These are phyloP conservation scores for Heliothis peltigera DNA, from an alignment of 2,888 invertebrate species.

Conservation along the genomic window DNA sequence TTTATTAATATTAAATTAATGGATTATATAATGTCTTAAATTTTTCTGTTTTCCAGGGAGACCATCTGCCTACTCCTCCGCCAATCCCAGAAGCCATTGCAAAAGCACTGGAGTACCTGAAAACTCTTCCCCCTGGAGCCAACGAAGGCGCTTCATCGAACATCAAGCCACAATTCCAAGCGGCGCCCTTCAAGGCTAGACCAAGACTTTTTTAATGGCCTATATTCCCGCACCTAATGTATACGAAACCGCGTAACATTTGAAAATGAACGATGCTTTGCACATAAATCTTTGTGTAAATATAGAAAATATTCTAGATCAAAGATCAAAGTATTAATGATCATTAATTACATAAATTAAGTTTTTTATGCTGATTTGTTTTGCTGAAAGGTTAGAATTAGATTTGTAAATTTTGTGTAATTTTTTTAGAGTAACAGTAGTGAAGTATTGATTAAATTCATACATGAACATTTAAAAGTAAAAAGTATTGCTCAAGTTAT, in stretches of 20 bases:
- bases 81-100: conserved; percentile 94
- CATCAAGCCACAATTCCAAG: conserved; percentile 76
- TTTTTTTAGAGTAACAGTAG: background rate
- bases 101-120: conserved; percentile 91
- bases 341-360: background rate
- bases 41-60: conserved; percentile 85
- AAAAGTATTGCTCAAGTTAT: background rate
- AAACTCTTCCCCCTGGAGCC: conserved; percentile 85
- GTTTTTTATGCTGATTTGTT: background rate
- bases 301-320: conserved; percentile 42
- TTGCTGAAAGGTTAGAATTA: background rate
- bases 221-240: conserved; percentile 13
- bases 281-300: conserved; percentile 54
- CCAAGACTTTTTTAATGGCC: conserved; percentile 69
- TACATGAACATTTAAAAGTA: background rate
- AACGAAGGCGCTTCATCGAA: conserved; percentile 79
- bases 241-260: conserved; percentile 36
- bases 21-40: too few relatives aligned
- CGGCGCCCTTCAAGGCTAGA: conserved; percentile 73
- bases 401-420: background rate
- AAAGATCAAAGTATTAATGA: conserved; percentile 17
- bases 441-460: background rate
- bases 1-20: too few relatives aligned
- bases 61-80: conserved; percentile 95
- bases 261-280: conserved; percentile 29